Conservation (phyloP, 2,888 invertebrate genomes). For the Unio pictorum region DNA sequence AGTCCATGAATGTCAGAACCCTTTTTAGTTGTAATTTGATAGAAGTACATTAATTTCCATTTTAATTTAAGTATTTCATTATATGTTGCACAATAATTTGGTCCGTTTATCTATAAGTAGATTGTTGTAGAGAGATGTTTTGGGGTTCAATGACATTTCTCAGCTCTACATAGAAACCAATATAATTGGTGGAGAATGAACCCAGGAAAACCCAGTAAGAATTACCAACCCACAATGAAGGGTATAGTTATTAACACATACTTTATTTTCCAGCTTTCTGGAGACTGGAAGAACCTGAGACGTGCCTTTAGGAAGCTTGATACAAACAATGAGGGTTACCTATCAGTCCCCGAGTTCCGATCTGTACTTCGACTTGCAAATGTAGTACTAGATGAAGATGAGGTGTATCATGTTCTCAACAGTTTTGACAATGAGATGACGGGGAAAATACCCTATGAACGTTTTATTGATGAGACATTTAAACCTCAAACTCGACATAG, state of each 20-base stretch:
- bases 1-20: no score
- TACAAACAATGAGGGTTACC: constrained; percentile 57
- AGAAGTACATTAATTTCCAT: no score
- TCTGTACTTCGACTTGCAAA: constrained; percentile 69
- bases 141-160: no score
- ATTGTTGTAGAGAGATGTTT: no score
- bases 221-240: no score
- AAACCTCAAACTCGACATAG: constrained; percentile 58
- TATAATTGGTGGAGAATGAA: no score
- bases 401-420: constrained; percentile 67
- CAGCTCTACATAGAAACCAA: no score
- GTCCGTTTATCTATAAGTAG: no score
- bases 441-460: constrained; percentile 66
- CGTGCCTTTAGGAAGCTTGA: constrained; percentile 68
- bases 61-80: no score
- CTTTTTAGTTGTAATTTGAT: no score
- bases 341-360: constrained; percentile 67
- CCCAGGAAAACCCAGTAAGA: no score
- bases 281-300: constrained; percentile 69
- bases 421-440: constrained; percentile 67
- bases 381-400: constrained; percentile 68
- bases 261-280: constrained; percentile 56
- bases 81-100: no score
- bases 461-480: constrained; percentile 66
- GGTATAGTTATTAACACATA: neutral